phyloP scores from a whole-genome alignment of 1,140 invertebrate species.

The Brachionus manjavacas region DNA sequence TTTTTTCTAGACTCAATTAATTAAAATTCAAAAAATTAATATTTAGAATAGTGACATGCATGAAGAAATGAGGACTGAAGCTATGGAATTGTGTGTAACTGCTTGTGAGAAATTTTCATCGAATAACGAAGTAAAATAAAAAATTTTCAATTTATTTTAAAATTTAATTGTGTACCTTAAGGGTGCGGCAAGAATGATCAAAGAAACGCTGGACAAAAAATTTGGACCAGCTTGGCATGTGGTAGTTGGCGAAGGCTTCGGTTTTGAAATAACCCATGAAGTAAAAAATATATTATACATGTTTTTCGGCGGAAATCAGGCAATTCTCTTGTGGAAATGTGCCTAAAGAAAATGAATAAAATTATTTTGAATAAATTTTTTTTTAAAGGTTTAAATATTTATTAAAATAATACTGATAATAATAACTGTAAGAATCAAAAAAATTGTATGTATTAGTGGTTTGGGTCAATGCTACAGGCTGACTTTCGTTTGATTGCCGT shows the following conservation, averaged over 20 bases:
- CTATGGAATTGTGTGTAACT: slow-evolving; percentile 79
- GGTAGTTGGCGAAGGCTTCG: slow-evolving; percentile 84
- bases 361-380: slow-evolving; percentile 1
- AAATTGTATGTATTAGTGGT: not conserved
- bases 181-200: slow-evolving; percentile 77
- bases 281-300: slow-evolving; percentile 80
- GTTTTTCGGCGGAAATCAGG: slow-evolving; percentile 83
- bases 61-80: slow-evolving; percentile 81
- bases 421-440: not conserved
- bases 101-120: slow-evolving; percentile 80
- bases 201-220: slow-evolving; percentile 87
- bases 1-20: not conserved
- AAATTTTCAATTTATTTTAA: slow-evolving; percentile 43
- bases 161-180: slow-evolving; percentile 47
- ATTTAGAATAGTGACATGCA: slow-evolving; percentile 72
- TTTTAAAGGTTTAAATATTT: slow-evolving; percentile 33
- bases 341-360: slow-evolving; percentile 51
- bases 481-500: not conserved
- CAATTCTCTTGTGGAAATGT: slow-evolving; percentile 84
- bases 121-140: slow-evolving; percentile 71
- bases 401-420: slow-evolving; percentile 25
- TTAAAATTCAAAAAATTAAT: not conserved
- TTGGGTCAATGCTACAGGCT: not conserved
- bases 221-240: slow-evolving; percentile 87
- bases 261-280: slow-evolving; percentile 86